Base-by-base conservation (phyloP, 2,113 vertebrate genomes). In the Arizona elegans region DNA sequence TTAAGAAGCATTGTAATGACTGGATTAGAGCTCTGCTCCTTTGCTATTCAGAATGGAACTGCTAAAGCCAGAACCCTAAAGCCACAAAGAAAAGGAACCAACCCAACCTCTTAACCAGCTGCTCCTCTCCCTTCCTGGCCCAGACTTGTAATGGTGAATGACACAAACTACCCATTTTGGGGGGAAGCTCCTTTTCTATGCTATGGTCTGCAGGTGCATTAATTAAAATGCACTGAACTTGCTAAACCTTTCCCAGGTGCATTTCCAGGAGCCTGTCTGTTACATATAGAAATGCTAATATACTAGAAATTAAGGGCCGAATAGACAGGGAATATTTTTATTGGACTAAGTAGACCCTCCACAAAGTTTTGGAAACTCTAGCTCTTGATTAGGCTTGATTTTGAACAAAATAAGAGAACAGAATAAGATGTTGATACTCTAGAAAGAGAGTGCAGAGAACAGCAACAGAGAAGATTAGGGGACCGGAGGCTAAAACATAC, bases 91-190 rank as follows among this genome's bases (percentile, higher is more conserved):
- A 23, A 26, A 29, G 47, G 29, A 52, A 52, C 75, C 94, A 1
- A 0, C 1, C 47, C 24, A 24, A 9, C 1, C 0, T 0, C 0
- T 0, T 13, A 52, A 59, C 43, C 10, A 1, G 26, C 0, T 5
- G 26, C 17, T 10, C 24, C 47, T 53, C 91, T 50, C 43, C 10
- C 9, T 23, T 17, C 23, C 53, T 23, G 21, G 33, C 21, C 52
- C 8, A 19, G 2, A 0, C 29, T 19, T 47, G 62, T 1, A 3
- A 15, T 43, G 55, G 54, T 9, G 9, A 7, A 0, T 85, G 33
- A 10, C 17, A 50, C 0, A 1, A 3, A 21, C 0, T 0, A 3
- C 87, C 11, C 38, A 54, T 50, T 56, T 56, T 47, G 38, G 15
- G 43, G n/a, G 21, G 23, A 38, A 0, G 9, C 0, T 55, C 70